Conservation (phyloP, 2,113 vertebrate species). For the Bagarius yarrelli region DNA sequence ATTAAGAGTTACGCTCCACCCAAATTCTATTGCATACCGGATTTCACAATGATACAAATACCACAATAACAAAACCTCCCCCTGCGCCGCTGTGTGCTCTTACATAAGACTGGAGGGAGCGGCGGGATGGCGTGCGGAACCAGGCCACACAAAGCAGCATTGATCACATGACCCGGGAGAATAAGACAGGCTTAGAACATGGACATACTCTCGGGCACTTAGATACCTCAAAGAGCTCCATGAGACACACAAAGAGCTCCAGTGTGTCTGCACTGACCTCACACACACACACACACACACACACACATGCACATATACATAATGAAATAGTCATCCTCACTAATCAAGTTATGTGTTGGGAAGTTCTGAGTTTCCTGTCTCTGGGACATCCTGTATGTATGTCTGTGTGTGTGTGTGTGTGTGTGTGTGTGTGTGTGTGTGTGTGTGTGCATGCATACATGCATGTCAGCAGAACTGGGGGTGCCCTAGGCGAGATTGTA, state of each 20-base stretch:
- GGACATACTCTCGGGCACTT: constrained; percentile 40
- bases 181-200: constrained; percentile 44
- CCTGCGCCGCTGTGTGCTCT: not conserved
- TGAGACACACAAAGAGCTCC: constrained; percentile 40
- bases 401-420: constrained; percentile 1
- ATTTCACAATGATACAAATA: constrained; percentile 16
- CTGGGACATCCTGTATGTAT: constrained; percentile 22
- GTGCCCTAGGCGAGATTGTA: too few relatives aligned
- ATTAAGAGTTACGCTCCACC: not conserved
- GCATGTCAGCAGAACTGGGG: too few relatives aligned
- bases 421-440: not conserved
- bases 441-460: not conserved
- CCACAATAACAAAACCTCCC: constrained; percentile 11
- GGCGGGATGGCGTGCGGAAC: constrained; percentile 21
- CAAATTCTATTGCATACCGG: constrained; percentile 11
- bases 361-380: constrained; percentile 40
- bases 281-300: constrained; percentile 51
- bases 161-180: constrained; percentile 41
- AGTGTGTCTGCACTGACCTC: constrained; percentile 40
- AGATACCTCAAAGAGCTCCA: constrained; percentile 33
- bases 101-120: constrained; percentile 35
- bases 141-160: constrained; percentile 50
- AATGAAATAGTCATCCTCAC: constrained; percentile 39
- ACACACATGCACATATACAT: constrained; percentile 29
- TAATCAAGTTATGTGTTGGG: constrained; percentile 43